Base-by-base conservation (phyloP, 2,888 invertebrate genomes). In the Celastrina argiolus region DNA sequence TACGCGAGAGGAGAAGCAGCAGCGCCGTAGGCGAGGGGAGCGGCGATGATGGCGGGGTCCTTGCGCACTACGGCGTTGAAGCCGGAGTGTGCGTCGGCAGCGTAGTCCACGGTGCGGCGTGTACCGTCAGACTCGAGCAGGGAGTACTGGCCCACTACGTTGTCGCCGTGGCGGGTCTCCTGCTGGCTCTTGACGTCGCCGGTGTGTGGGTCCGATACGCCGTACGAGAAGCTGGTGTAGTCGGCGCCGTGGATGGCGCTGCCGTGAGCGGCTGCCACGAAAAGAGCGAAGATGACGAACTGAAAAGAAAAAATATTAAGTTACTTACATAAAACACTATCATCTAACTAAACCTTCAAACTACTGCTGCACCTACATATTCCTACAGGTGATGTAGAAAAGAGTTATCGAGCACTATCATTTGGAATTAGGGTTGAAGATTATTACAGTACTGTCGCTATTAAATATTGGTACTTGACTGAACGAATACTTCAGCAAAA, bases 31-130 rank as follows among this genome's bases (percentile, higher is more conserved):
- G 83, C 81, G 56, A 75, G 65, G 58, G 68, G 69, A 28, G 69
- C 71, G 36, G 72, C 71, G 56, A 70, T 73, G 63, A 83, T 68
- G 0, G 79, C 82, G 14, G 83, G 82, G 78, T 89, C 91, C 73
- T 87, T 90, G 78, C 86, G 88, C 0, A 92, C 92, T 58, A 92
- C 84, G 61, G 92, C 92, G 82, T 92, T 92, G 84, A 92, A 92
- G 12, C 92, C 92, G 68, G 78, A 82, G 69, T 85, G 77, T 2
- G 87, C 84, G 64, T 91, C 92, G 18, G 92, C 90, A 18, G 88
- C 88, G 80, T 92, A 92, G 80, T 92, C 92, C 1, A 92, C 92
- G 34, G 85, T 89, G 70, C 92, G 86, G 69, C 85, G 83, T 64
- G 87, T 88, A 73, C 92, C 92, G 73, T 92, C 92, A 61, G 92